A percentile compares a stretch with the other conserved stretches of the same genome.
Evolutionary conservation across 2,113 vertebrate genomes (phyloP).

Genomic region (Ochotona curzoniae): DNA sequence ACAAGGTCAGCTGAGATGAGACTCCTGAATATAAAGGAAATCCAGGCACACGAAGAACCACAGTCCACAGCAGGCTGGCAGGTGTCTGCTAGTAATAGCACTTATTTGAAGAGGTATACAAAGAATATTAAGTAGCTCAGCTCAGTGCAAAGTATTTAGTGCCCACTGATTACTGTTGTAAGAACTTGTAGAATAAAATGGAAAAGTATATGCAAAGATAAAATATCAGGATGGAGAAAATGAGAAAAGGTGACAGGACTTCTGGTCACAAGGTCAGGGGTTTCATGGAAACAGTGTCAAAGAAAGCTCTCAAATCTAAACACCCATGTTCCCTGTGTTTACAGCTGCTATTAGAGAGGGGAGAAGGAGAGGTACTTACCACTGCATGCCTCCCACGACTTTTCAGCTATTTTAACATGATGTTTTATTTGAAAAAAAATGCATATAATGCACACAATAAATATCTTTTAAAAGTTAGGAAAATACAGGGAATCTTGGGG

Average conservation of each 20-base stretch:
- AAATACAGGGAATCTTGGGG: neutral
- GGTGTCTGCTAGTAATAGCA: too few species aligned
- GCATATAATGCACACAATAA: neutral
- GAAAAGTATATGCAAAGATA: neutral
- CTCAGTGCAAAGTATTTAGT: neutral
- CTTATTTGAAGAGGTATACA: neutral
- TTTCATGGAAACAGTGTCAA: neutral
- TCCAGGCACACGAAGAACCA: neutral
- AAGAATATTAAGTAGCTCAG: neutral
- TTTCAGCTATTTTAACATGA: neutral
- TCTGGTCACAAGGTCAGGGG: neutral
- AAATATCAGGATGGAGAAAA: neutral
- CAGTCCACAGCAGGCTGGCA: fast-evolving
- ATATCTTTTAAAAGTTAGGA: neutral
- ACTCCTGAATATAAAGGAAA: neutral
- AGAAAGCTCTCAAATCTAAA: neutral
- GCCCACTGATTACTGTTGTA: neutral
- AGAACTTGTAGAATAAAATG: slow-evolving; percentile 34
- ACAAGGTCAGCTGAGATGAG: neutral
- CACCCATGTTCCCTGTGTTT: too few species aligned
- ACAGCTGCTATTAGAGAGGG: neutral
- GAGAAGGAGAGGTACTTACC: neutral
- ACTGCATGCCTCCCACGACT: neutral
- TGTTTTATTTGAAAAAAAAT: neutral
- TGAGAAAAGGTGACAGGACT: neutral